Evolutionary conservation across 2,888 invertebrate species (phyloP).

Genomic region (Dorcus hopei): DNA sequence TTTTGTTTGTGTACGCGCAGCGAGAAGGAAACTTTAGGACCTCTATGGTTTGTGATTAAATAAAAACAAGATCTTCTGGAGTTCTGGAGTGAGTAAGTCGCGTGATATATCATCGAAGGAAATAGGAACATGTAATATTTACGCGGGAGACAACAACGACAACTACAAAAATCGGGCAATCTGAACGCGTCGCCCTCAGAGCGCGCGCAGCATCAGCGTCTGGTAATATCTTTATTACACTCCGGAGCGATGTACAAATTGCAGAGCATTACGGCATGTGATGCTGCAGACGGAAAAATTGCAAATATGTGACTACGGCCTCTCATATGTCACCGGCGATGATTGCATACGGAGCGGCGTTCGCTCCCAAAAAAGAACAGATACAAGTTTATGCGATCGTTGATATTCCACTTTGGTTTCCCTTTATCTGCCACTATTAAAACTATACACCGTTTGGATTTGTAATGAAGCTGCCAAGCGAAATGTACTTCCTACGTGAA

Average conservation of each 20-base stretch:
- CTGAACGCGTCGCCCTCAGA: conserved; percentile 35
- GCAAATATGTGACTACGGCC: conserved; percentile 39
- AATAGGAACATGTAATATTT: no score
- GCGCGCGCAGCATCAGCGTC: conserved; percentile 20
- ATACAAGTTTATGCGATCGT: not conserved
- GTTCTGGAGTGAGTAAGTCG: no score
- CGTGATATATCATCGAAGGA: no score
- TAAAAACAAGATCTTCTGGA: no score
- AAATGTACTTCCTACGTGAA: no score
- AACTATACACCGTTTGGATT: no score
- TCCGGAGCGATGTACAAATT: conserved; percentile 42
- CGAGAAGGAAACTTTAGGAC: no score
- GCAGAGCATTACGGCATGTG: conserved; percentile 42
- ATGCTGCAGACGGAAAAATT: conserved; percentile 43
- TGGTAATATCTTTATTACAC: conserved; percentile 43
- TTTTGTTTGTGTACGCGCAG: no score
- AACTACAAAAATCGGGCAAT: conserved; percentile 22
- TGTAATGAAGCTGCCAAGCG: not conserved
- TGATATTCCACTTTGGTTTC: no score
- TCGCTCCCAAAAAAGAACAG: not conserved
- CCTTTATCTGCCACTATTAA: no score
- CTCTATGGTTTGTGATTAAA: no score
- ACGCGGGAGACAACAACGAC: no score
- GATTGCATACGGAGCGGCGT: not conserved
- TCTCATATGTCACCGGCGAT: conserved; percentile 1